phyloP scores from a whole-genome alignment of 2,888 invertebrate genomes.

The Folsomia candida region DNA sequence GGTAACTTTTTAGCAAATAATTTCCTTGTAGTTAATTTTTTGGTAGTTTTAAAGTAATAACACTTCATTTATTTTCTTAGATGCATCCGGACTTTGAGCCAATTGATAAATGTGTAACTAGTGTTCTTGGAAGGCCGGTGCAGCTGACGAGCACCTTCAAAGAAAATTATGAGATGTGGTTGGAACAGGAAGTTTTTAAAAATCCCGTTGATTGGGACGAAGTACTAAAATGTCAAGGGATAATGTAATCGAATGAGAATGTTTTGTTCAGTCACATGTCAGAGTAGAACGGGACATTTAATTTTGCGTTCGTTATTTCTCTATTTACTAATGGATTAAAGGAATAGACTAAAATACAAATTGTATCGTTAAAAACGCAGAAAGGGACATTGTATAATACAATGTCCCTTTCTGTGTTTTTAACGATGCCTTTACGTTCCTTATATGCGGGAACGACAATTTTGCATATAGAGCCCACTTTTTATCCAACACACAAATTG shows the following conservation, averaged over 20 bases:
- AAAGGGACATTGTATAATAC: no score
- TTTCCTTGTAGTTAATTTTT: not conserved
- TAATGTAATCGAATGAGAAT: constrained; percentile 6
- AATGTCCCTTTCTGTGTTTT: no score
- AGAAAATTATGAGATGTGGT: constrained; percentile 89
- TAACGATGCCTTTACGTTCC: no score
- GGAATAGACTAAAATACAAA: no score
- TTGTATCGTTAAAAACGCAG: no score
- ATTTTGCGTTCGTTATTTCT: no score
- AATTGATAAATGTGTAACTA: constrained; percentile 78
- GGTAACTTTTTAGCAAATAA: constrained; percentile 25
- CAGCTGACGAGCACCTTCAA: constrained; percentile 91
- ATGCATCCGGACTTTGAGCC: constrained; percentile 59
- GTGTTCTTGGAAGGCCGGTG: constrained; percentile 72
- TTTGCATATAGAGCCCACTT: no score
- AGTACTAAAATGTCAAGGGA: constrained; percentile 50
- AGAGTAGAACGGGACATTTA: no score
- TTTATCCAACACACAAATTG: no score
- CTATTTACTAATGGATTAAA: no score
- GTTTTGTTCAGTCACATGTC: no score
- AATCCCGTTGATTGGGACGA: constrained; percentile 65
- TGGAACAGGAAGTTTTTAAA: constrained; percentile 93
- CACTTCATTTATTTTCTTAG: constrained; percentile 26
- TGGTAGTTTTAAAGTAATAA: not conserved
- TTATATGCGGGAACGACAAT: no score